A percentile compares a stretch with the other conserved stretches of the same genome.
Conservation (phyloP, 2,113 vertebrate species). For the Mesembrinibis cayennensis region DNA sequence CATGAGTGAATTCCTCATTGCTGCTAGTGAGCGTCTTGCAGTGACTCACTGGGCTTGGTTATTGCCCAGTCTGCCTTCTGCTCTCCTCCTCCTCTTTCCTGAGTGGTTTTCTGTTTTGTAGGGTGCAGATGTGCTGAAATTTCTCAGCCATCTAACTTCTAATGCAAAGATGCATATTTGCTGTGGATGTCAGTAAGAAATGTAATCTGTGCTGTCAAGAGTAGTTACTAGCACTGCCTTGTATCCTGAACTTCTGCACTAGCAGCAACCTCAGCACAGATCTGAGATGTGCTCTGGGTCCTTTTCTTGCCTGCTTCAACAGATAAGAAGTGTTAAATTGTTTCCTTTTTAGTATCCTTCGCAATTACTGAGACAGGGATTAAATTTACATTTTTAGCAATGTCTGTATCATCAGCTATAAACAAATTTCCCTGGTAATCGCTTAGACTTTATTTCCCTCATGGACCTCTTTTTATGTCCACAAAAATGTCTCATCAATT, state of each 20-base stretch:
- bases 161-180: neutral
- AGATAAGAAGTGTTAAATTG: neutral
- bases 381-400: neutral
- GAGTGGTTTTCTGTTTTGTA: neutral
- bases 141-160: constrained; percentile 1
- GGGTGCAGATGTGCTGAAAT: constrained; percentile 2
- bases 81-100: constrained; percentile 39
- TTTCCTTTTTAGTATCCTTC: neutral
- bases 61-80: constrained; percentile 52
- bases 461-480: neutral
- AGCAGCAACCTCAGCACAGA: neutral
- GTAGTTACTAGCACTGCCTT: neutral
- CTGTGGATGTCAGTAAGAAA: neutral
- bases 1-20: constrained; percentile 12
- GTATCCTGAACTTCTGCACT: neutral
- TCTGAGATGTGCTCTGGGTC: neutral
- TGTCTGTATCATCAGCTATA: neutral
- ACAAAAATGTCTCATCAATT: neutral
- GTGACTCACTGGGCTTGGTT: constrained; percentile 46
- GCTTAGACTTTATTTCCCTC: neutral
- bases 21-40: neutral
- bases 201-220: constrained; percentile 29
- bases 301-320: neutral
- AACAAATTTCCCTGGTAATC: constrained; percentile 32
- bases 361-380: neutral